Evolutionary conservation across 2,797 vertebrate species (phyloP).

Genomic region (Poeciliopsis turneri): DNA sequence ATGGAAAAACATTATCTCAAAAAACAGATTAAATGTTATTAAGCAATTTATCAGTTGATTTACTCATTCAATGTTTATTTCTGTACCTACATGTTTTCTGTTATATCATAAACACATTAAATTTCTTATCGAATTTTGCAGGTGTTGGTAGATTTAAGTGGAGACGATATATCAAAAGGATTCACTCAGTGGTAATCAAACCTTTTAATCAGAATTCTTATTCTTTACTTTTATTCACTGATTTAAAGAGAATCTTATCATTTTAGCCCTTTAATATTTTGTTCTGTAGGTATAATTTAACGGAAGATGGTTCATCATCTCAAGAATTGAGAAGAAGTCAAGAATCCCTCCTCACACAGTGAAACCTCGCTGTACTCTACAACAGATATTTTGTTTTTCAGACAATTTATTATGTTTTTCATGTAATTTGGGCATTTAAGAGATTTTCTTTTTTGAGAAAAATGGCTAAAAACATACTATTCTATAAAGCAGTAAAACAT

Average conservation of each 20-base stretch:
- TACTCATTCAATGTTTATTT: not conserved
- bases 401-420: slow-evolving; percentile 50
- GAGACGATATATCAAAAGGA: slow-evolving; percentile 92
- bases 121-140: slow-evolving; percentile 55
- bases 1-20: not conserved
- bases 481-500: slow-evolving; percentile 40
- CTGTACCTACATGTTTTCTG: not conserved
- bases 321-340: slow-evolving; percentile 67
- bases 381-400: slow-evolving; percentile 77
- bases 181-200: slow-evolving; percentile 91
- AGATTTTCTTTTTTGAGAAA: slow-evolving; percentile 56
- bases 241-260: not conserved
- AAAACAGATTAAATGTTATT: not conserved
- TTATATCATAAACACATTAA: no score
- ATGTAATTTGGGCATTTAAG: slow-evolving; percentile 56
- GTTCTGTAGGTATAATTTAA: slow-evolving; percentile 90
- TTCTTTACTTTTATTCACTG: not conserved
- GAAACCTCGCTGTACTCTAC: slow-evolving; percentile 75
- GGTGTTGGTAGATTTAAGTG: slow-evolving; percentile 89
- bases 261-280: slow-evolving; percentile 8
- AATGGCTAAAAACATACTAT: slow-evolving; percentile 33
- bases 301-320: slow-evolving; percentile 86
- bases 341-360: slow-evolving; percentile 47
- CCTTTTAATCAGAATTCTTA: not conserved
- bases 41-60: not conserved